These are phyloP conservation scores for Clusia tigrina DNA, from an alignment of 2,888 invertebrate species.

Conservation along the genomic window DNA sequence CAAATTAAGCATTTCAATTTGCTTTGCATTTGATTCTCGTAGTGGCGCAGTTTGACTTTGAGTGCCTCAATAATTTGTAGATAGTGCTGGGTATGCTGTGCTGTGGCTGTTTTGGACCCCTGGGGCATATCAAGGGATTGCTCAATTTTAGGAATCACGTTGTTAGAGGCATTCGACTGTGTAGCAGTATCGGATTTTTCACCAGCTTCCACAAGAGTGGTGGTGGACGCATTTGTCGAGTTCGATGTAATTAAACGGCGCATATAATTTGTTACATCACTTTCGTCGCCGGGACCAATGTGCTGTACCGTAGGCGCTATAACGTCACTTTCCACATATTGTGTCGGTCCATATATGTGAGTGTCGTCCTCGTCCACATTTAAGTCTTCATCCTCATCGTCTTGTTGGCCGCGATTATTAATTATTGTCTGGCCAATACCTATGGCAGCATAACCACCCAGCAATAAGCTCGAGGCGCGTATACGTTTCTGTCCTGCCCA, in stretches of 20 bases:
- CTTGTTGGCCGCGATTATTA: conserved; percentile 42
- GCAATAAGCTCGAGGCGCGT: conserved; percentile 75
- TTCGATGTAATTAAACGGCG: conserved; percentile 53
- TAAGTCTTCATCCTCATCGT: conserved; percentile 75
- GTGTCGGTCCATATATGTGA: conserved; percentile 83
- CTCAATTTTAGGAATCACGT: conserved; percentile 26
- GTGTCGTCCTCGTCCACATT: conserved; percentile 89
- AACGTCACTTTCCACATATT: conserved; percentile 82
- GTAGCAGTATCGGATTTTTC: conserved; percentile 28
- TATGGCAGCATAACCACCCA: conserved; percentile 71
- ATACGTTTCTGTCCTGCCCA: conserved; percentile 91
- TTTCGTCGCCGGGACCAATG: conserved; percentile 57
- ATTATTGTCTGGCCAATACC: conserved; percentile 58
- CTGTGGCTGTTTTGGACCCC: conserved; percentile 27
- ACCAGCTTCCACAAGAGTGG: too few relatives aligned
- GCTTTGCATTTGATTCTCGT: conserved; percentile 72
- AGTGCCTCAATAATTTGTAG: conserved; percentile 76
- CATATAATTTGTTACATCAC: conserved; percentile 57
- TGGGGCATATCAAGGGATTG: conserved; percentile 3
- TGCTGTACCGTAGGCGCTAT: conserved; percentile 66
- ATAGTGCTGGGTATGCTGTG: conserved; percentile 46
- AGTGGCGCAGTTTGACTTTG: conserved; percentile 77
- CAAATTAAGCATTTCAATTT: conserved; percentile 90
- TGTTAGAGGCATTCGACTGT: not conserved
- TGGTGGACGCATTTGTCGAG: conserved; percentile 17